A percentile compares a stretch with the other conserved stretches of the same genome.
Evolutionary conservation across 30 jellyfish, hydroid and myxozoan genomes (phyloP).

Genomic region (Cassiopea andromeda): DNA sequence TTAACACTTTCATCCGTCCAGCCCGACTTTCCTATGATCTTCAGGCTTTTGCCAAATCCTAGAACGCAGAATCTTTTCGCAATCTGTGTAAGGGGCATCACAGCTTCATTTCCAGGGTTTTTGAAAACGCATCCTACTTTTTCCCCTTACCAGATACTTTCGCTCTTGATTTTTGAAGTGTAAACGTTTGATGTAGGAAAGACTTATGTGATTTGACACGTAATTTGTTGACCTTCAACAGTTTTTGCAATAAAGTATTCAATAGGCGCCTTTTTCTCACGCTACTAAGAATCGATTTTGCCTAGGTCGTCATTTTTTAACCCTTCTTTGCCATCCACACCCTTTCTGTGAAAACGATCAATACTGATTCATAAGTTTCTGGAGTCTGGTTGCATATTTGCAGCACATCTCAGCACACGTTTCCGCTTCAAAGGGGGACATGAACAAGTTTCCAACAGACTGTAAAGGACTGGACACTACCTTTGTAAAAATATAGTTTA

Average conservation of each 20-base stretch:
- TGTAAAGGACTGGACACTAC: not conserved
- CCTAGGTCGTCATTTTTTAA: not conserved
- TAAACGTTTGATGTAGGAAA: not conserved
- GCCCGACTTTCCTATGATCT: too few relatives aligned
- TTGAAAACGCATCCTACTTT: not conserved
- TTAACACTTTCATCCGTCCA: too few relatives aligned
- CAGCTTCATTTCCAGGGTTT: too few relatives aligned
- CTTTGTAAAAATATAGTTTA: not conserved
- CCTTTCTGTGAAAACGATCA: not conserved
- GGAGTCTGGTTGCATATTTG: too few relatives aligned
- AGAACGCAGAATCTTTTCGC: too few relatives aligned
- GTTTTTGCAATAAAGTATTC: not conserved
- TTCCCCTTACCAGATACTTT: not conserved
- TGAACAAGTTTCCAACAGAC: not conserved
- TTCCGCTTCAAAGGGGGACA: not conserved
- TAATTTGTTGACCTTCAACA: not conserved
- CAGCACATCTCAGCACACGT: not conserved
- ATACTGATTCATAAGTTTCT: not conserved
- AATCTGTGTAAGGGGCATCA: too few relatives aligned
- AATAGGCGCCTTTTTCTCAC: not conserved
- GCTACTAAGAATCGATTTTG: not conserved
- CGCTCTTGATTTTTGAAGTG: not conserved
- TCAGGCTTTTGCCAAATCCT: too few relatives aligned
- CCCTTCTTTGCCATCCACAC: not conserved
- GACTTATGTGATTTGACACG: not conserved